These are phyloP conservation scores for Anser cygnoides DNA, from an alignment of 2,113 vertebrate species.

Conservation along the genomic window DNA sequence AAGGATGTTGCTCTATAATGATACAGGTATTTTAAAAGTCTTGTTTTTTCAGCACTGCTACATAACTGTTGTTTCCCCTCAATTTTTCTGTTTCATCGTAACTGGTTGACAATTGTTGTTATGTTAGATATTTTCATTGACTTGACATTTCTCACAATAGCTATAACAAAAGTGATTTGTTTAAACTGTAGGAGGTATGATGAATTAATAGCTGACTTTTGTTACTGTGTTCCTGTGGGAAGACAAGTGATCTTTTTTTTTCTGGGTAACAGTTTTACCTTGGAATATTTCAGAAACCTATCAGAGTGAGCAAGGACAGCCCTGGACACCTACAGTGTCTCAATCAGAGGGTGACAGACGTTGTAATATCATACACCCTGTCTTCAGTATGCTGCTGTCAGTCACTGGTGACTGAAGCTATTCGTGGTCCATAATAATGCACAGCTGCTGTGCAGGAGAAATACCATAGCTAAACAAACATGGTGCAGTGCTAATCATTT, in stretches of 20 bases:
- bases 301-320: slow-evolving; percentile 47
- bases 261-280: slow-evolving; percentile 70
- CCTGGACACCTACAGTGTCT: slow-evolving; percentile 68
- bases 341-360: slow-evolving; percentile 57
- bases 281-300: slow-evolving; percentile 65
- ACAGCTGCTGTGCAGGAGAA: slow-evolving; percentile 66
- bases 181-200: slow-evolving; percentile 23
- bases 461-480: slow-evolving; percentile 23
- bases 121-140: neutral
- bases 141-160: slow-evolving; percentile 37
- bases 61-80: neutral
- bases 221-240: slow-evolving; percentile 52
- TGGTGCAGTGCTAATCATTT: neutral
- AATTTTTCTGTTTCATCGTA: neutral
- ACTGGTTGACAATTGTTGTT: slow-evolving; percentile 3
- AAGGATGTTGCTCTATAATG: neutral
- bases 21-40: neutral
- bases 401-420: slow-evolving; percentile 67
- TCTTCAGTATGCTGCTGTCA: slow-evolving; percentile 71
- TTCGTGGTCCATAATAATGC: slow-evolving; percentile 61
- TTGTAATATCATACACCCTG: slow-evolving; percentile 58
- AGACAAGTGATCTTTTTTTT: slow-evolving; percentile 49
- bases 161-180: slow-evolving; percentile 49
- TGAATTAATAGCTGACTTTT: slow-evolving; percentile 52
- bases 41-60: neutral